A percentile compares a stretch with the other conserved stretches of the same genome.
These are phyloP conservation scores for Dyspetes luteomarginatus DNA, from an alignment of 2,888 invertebrate genomes.

Conservation along the genomic window DNA sequence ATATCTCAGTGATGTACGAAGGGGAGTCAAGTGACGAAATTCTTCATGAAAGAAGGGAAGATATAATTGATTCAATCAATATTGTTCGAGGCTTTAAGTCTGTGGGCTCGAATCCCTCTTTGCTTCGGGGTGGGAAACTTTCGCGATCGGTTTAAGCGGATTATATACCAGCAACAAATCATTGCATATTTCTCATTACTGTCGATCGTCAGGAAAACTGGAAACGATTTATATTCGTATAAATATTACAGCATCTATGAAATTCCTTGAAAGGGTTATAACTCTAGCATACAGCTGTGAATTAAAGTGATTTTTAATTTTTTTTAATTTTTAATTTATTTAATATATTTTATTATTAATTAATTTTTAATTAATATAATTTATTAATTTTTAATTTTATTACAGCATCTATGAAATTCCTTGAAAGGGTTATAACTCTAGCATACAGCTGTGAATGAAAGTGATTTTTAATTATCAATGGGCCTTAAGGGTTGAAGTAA, in stretches of 20 bases:
- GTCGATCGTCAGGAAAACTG: conserved; percentile 42
- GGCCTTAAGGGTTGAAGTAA: neutral
- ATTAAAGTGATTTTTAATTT: neutral
- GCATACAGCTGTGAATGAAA: neutral
- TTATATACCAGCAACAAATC: conserved; percentile 51
- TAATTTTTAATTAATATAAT: too few species aligned
- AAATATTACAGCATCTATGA: neutral
- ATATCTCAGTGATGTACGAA: neutral
- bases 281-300: neutral
- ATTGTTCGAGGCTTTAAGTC: conserved; percentile 50
- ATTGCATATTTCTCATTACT: conserved; percentile 71
- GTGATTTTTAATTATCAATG: neutral
- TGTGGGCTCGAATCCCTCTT: conserved; percentile 36
- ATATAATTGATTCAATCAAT: conserved; percentile 62
- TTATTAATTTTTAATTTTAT: too few species aligned
- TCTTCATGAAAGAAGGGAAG: neutral
- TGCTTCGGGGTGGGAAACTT: conserved; percentile 8
- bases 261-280: neutral
- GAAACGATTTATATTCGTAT: neutral
- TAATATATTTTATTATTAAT: too few species aligned
- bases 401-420: neutral
- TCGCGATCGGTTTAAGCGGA: conserved; percentile 66
- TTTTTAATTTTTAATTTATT: too few species aligned
- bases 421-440: neutral
- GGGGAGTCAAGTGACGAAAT: neutral